Evolutionary conservation across 2,113 vertebrate genomes (phyloP).

Genomic region (Entelurus aequoreus): DNA sequence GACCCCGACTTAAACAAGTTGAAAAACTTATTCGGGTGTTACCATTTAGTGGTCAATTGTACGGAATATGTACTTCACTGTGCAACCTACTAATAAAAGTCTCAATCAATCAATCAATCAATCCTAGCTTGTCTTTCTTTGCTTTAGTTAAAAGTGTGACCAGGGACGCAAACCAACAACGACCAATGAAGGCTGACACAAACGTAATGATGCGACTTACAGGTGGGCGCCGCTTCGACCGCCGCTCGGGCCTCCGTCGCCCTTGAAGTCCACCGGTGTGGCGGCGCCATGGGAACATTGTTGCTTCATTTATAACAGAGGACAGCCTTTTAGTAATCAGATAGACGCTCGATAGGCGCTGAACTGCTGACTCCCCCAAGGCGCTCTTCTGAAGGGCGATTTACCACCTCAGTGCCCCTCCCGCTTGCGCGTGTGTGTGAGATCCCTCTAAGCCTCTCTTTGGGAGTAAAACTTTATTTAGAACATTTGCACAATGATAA

Average conservation of each 20-base stretch:
- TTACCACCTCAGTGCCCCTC: slow-evolving; percentile 57
- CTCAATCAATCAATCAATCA: no score
- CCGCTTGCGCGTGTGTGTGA: slow-evolving; percentile 20
- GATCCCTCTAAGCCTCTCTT: neutral
- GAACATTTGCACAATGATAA: no score
- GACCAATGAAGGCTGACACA: slow-evolving; percentile 14
- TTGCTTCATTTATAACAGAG: slow-evolving; percentile 58
- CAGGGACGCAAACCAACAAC: neutral
- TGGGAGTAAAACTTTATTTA: neutral
- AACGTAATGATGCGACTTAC: slow-evolving; percentile 46
- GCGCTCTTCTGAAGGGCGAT: slow-evolving; percentile 64
- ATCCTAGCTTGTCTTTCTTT: no score
- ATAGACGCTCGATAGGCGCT: slow-evolving; percentile 63
- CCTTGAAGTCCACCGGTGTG: slow-evolving; percentile 27
- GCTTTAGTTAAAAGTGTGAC: no score
- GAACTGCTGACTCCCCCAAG: slow-evolving; percentile 64
- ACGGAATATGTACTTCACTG: no score
- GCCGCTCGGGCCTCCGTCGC: slow-evolving; percentile 22
- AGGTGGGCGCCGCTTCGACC: slow-evolving; percentile 42
- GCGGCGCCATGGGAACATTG: slow-evolving; percentile 52
- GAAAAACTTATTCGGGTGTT: no score
- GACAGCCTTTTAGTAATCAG: slow-evolving; percentile 69
- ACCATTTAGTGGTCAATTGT: no score
- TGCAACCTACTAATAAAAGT: no score
- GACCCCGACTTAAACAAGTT: no score